Conservation (phyloP, 2,113 vertebrate genomes). For the Ranitomeya imitator region DNA sequence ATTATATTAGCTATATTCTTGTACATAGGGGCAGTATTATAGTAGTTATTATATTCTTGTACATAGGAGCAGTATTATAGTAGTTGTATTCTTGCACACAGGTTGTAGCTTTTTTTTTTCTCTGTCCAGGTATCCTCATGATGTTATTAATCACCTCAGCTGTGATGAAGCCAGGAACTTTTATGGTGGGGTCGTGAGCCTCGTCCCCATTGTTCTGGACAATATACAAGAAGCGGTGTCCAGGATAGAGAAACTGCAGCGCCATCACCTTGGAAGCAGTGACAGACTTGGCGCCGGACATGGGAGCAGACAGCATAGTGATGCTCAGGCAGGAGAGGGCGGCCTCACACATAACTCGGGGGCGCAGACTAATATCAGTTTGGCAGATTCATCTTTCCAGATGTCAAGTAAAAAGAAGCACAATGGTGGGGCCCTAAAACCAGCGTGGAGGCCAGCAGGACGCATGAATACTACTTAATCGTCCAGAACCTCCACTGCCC, state of each 20-base stretch:
- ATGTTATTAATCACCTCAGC: conserved; percentile 78
- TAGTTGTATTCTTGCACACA: not conserved
- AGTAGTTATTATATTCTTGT: conserved; percentile 10
- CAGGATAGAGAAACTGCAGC: conserved; percentile 67
- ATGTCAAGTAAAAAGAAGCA: conserved; percentile 44
- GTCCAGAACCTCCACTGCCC: not conserved
- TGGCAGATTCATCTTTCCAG: conserved; percentile 4
- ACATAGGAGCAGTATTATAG: not conserved
- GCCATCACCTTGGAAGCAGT: not conserved
- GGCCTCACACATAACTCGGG: not conserved
- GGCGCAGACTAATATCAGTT: conserved; percentile 12
- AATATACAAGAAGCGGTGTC: conserved; percentile 67
- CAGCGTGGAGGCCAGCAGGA: conserved; percentile 44
- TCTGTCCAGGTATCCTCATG: conserved; percentile 74
- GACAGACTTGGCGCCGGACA: not conserved
- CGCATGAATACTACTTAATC: not conserved
- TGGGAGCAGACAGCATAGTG: not conserved
- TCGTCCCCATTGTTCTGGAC: conserved; percentile 76
- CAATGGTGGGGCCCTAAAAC: not conserved
- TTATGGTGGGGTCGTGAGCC: conserved; percentile 79
- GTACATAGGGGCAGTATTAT: not conserved
- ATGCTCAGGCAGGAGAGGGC: not conserved
- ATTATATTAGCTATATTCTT: not conserved
- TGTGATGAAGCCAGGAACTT: conserved; percentile 75
- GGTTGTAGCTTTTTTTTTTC: not conserved